Percentiles rank a stretch among this genome's conserved stretches.
Evolutionary conservation across 1,140 invertebrate species (phyloP).

Genomic region (Euborellia annulipes): DNA sequence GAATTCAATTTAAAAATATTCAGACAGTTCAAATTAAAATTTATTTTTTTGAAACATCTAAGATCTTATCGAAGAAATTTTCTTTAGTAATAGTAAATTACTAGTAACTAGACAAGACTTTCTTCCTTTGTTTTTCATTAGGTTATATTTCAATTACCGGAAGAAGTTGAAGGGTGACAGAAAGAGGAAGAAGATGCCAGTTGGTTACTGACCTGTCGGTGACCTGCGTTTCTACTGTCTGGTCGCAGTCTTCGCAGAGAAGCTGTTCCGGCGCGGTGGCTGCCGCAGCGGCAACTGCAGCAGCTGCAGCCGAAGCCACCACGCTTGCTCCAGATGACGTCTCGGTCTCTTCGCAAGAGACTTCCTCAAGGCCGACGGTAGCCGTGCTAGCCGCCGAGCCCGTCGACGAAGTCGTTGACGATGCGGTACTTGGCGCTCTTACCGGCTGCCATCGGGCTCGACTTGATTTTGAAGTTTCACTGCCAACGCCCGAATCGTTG

Average conservation of each 20-base stretch:
- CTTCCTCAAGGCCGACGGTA: neutral
- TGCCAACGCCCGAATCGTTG: constrained; percentile 85
- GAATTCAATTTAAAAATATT: no score
- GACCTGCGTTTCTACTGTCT: constrained; percentile 46
- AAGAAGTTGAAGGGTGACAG: no score
- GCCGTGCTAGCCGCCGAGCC: constrained; percentile 9
- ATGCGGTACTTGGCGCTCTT: neutral
- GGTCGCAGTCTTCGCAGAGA: constrained; percentile 62
- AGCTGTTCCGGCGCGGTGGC: constrained; percentile 24
- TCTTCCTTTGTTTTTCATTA: no score
- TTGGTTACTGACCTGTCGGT: constrained; percentile 46
- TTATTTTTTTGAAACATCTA: no score
- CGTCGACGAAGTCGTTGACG: neutral
- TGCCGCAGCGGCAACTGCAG: neutral
- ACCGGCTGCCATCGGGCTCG: constrained; percentile 47
- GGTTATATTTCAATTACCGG: no score
- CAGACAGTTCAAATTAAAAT: no score
- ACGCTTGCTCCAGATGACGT: neutral
- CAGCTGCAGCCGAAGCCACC: neutral
- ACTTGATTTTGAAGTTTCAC: constrained; percentile 78
- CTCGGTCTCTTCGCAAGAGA: neutral
- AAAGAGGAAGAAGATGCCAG: no score
- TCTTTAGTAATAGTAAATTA: no score
- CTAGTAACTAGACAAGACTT: no score
- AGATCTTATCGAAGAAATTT: no score